Conservation (phyloP, 2,888 invertebrate genomes). For the Bellardia pandia region DNA sequence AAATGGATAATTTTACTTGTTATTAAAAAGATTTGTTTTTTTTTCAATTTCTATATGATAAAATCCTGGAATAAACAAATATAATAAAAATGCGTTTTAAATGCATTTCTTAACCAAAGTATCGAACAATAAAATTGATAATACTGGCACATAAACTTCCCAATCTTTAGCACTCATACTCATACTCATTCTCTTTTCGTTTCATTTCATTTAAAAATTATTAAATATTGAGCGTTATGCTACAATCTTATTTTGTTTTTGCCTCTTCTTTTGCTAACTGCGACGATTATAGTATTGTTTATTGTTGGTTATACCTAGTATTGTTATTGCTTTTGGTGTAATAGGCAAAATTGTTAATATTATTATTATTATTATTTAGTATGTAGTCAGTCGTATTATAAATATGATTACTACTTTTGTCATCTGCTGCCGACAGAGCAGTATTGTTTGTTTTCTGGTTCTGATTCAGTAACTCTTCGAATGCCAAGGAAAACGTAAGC, state of each 20-base stretch:
- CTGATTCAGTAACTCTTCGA: constrained; percentile 61
- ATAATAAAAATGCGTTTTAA: too few relatives aligned
- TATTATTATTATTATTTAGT: background rate
- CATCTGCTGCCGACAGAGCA: constrained; percentile 14
- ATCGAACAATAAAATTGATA: background rate
- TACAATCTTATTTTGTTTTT: constrained; percentile 36
- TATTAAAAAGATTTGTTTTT: too few relatives aligned
- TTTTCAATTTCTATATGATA: too few relatives aligned
- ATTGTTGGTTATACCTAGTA: constrained; percentile 34
- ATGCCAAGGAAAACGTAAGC: constrained; percentile 56
- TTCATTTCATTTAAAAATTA: background rate
- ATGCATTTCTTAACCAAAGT: background rate
- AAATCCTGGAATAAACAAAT: too few relatives aligned
- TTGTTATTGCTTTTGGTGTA: constrained; percentile 37
- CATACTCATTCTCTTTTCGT: background rate
- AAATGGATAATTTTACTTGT: too few relatives aligned
- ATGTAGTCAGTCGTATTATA: constrained; percentile 32
- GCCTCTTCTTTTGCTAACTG: constrained; percentile 24
- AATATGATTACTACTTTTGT: constrained; percentile 26
- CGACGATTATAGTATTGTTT: constrained; percentile 25
- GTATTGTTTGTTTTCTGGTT: constrained; percentile 34
- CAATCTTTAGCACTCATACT: background rate
- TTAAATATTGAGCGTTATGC: constrained; percentile 30
- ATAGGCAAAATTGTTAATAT: constrained; percentile 13
- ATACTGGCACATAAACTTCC: background rate